Conservation (phyloP, 2,888 invertebrate genomes). For the Drosophila histrio region DNA sequence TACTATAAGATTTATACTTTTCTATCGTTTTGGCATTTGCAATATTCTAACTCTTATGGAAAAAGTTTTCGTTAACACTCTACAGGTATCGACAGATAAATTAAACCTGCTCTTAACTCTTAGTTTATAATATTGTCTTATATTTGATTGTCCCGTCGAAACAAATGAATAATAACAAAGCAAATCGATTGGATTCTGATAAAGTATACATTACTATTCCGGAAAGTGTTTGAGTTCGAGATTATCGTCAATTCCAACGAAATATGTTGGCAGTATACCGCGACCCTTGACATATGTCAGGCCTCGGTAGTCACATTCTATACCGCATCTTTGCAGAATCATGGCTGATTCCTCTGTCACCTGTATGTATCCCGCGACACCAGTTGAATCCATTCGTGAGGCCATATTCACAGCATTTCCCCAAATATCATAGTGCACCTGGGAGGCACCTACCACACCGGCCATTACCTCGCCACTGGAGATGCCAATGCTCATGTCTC, state of each 20-base stretch:
- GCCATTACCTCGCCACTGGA: slow-evolving; percentile 96
- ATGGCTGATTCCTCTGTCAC: slow-evolving; percentile 90
- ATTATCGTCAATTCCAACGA: slow-evolving; percentile 87
- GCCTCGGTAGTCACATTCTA: slow-evolving; percentile 88
- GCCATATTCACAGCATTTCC: slow-evolving; percentile 98
- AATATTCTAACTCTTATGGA: no score
- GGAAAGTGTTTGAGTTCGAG: slow-evolving; percentile 78
- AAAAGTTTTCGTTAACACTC: background rate
- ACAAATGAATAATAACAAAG: no score
- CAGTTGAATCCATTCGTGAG: slow-evolving; percentile 97
- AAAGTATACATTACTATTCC: background rate
- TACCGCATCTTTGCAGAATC: slow-evolving; percentile 87
- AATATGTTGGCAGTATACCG: slow-evolving; percentile 88
- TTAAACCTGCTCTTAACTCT: no score
- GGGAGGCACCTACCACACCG: slow-evolving; percentile 96
- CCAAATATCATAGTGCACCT: slow-evolving; percentile 98
- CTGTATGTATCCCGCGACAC: slow-evolving; percentile 91
- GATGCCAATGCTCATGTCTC: slow-evolving; percentile 87
- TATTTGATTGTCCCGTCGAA: no score
- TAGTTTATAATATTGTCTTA: no score
- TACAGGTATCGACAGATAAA: background rate
- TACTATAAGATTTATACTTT: no score
- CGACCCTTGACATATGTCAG: slow-evolving; percentile 89
- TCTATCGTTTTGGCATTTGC: no score
- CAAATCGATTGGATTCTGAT: no score